Evolutionary conservation across 2,888 invertebrate genomes (phyloP).

Genomic region (Stegophylla sp.): DNA sequence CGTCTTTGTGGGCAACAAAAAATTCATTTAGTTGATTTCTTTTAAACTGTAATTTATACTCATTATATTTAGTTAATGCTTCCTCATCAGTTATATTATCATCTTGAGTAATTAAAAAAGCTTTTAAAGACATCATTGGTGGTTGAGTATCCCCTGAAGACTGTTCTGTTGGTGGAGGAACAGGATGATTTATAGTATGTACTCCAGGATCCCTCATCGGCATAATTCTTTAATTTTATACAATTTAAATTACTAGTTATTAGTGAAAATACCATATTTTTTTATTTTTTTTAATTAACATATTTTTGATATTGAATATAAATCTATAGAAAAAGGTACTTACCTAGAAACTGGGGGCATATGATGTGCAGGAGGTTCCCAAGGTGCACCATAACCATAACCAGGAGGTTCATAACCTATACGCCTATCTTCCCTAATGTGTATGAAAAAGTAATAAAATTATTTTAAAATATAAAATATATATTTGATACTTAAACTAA

Average conservation of each 20-base stretch:
- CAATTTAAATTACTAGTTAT: not conserved
- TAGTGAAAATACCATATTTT: not conserved
- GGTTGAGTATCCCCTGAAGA: slow-evolving; percentile 76
- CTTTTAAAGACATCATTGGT: slow-evolving; percentile 96
- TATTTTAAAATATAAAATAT: not conserved
- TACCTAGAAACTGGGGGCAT: slow-evolving; percentile 59
- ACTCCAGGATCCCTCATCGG: slow-evolving; percentile 53
- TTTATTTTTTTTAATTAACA: no score
- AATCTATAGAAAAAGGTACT: not conserved
- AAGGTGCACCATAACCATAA: slow-evolving; percentile 60
- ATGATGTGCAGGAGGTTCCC: slow-evolving; percentile 61
- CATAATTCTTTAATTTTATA: slow-evolving; percentile 40
- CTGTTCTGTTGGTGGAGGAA: slow-evolving; percentile 47
- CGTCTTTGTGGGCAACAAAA: slow-evolving; percentile 98
- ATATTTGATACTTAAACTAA: not conserved
- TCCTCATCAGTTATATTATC: slow-evolving; percentile 97
- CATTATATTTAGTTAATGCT: slow-evolving; percentile 94
- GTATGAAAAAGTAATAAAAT: not conserved
- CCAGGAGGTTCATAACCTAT: slow-evolving; percentile 60
- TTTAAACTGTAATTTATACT: slow-evolving; percentile 96
- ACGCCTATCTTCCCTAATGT: slow-evolving; percentile 58
- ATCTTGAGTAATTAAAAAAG: slow-evolving; percentile 94
- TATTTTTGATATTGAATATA: not conserved
- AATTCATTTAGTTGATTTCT: slow-evolving; percentile 97
- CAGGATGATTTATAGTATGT: slow-evolving; percentile 42